Evolutionary conservation across 2,888 invertebrate genomes (phyloP).

Genomic region (Pristionchus entomophagus): DNA sequence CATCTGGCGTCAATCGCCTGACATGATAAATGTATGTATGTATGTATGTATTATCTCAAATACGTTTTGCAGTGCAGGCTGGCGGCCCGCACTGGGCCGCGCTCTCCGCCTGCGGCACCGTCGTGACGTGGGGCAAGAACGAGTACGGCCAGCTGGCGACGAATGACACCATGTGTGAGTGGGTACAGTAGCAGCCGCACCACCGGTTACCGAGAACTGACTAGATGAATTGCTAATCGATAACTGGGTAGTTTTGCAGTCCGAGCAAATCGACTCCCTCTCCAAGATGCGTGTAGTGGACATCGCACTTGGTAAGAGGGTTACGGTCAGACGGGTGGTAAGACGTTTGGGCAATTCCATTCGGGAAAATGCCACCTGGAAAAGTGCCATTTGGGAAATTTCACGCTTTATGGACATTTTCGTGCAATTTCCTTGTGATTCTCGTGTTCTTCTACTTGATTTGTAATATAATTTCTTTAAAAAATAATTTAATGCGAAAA

Average conservation of each 20-base stretch:
- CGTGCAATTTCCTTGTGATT: no score
- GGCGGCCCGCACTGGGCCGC: constrained; percentile 89
- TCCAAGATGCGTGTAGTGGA: constrained; percentile 83
- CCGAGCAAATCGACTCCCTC: constrained; percentile 72
- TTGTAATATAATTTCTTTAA: no score
- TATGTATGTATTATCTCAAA: no score
- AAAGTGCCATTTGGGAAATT: no score
- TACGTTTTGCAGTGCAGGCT: constrained; percentile 62
- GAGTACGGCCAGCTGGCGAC: constrained; percentile 90
- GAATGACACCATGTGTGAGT: constrained; percentile 57
- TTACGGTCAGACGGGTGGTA: no score
- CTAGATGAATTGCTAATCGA: neutral
- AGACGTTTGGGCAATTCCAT: no score
- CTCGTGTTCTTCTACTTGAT: no score
- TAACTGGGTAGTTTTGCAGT: neutral
- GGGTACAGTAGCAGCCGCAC: neutral
- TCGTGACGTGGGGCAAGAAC: constrained; percentile 86
- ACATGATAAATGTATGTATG: no score
- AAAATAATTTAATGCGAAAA: no score
- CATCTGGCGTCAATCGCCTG: no score
- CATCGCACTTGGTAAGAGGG: constrained; percentile 83
- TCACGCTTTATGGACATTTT: no score
- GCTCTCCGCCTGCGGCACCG: constrained; percentile 78
- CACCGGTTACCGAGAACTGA: neutral
- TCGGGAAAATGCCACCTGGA: no score